Evolutionary conservation across 2,797 vertebrate species (phyloP).

Genomic region (Epinephelus malabaricus): DNA sequence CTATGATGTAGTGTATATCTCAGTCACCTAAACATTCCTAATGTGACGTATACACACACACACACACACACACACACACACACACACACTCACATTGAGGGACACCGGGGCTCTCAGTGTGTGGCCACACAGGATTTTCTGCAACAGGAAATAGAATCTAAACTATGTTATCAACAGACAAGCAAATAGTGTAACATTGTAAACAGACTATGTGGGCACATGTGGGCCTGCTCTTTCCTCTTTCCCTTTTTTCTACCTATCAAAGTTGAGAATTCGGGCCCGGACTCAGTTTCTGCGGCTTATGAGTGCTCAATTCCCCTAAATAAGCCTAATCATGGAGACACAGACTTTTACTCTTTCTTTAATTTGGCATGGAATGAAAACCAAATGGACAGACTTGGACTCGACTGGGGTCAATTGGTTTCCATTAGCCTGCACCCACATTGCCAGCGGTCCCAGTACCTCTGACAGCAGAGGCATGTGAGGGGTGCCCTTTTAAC

Average conservation of each 20-base stretch:
- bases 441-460: constrained; percentile 17
- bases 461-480: constrained; percentile 23
- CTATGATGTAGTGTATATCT: neutral
- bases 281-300: constrained; percentile 33
- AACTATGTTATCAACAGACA: constrained; percentile 54
- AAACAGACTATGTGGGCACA: constrained; percentile 48
- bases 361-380: constrained; percentile 60
- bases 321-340: constrained; percentile 56
- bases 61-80: neutral
- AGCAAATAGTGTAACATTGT: constrained; percentile 53
- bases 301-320: constrained; percentile 15
- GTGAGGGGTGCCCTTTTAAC: constrained; percentile 50
- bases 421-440: constrained; percentile 55
- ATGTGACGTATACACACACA: neutral
- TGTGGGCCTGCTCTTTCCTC: constrained; percentile 21
- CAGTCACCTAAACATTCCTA: neutral
- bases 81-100: neutral
- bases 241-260: constrained; percentile 5
- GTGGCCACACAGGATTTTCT: constrained; percentile 55
- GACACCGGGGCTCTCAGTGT: constrained; percentile 30
- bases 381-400: constrained; percentile 63
- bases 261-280: constrained; percentile 29
- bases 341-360: constrained; percentile 48
- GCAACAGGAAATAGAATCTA: constrained; percentile 61
- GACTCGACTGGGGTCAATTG: constrained; percentile 53